These are phyloP conservation scores for Rhynchotus rufescens DNA, from an alignment of 2,797 vertebrate genomes.

Conservation along the genomic window DNA sequence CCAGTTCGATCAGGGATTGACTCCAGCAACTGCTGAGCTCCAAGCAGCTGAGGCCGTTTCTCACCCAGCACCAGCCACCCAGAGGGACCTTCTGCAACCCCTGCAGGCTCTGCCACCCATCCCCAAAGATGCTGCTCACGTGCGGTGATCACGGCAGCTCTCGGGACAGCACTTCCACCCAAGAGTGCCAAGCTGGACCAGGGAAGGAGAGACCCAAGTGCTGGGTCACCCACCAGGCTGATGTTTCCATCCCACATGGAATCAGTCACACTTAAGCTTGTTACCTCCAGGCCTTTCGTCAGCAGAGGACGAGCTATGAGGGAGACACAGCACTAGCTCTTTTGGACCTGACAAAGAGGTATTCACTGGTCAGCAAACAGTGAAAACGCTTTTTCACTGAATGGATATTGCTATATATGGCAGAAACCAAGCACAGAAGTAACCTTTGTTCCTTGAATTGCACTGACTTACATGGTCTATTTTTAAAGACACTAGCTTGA, in stretches of 20 bases:
- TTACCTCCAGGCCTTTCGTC: neutral
- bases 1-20: fast-evolving
- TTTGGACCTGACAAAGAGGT: conserved; percentile 17
- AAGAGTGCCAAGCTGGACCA: neutral
- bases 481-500: conserved; percentile 51
- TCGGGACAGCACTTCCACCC: neutral
- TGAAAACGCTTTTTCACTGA: conserved; percentile 5
- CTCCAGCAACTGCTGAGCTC: fast-evolving
- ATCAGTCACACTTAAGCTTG: neutral
- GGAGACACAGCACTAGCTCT: neutral
- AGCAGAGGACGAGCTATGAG: neutral
- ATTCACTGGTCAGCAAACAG: neutral
- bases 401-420: conserved; percentile 61
- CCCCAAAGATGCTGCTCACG: neutral
- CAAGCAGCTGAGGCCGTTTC: neutral
- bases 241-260: neutral
- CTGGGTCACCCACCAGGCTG: neutral
- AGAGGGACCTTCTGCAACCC: neutral
- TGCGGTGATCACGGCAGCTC: neutral
- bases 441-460: conserved; percentile 49
- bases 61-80: fast-evolving
- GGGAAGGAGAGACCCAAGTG: neutral
- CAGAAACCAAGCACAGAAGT: conserved; percentile 44
- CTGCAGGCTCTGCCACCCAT: fast-evolving
- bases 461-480: conserved; percentile 26